Evolutionary conservation across 2,888 invertebrate species (phyloP).

Genomic region (Carcina quercana): DNA sequence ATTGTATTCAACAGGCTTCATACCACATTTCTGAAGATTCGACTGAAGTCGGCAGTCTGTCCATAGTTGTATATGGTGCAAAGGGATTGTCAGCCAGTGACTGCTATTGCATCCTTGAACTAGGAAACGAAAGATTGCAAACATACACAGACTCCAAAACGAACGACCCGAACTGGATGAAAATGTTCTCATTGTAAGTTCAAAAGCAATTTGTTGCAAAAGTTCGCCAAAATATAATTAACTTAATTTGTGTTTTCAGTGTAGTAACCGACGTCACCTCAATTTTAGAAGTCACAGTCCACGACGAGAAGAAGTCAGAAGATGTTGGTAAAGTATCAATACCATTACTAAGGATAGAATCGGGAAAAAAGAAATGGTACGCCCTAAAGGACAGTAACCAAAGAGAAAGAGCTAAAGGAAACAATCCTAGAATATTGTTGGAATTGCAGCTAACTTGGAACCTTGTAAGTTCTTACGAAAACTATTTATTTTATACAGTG

Average conservation of each 20-base stretch:
- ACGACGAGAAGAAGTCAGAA: conserved; percentile 97
- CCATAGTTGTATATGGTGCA: conserved; percentile 89
- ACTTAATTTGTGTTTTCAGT: no score
- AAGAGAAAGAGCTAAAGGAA: conserved; percentile 88
- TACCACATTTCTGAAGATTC: conserved; percentile 32
- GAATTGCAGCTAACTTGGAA: conserved; percentile 95
- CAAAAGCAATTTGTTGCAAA: no score
- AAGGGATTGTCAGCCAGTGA: conserved; percentile 91
- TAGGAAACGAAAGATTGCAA: conserved; percentile 93
- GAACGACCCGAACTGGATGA: conserved; percentile 95
- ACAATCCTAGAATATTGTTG: conserved; percentile 85
- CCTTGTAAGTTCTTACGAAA: conserved; percentile 69
- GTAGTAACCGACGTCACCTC: conserved; percentile 94
- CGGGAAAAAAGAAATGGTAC: conserved; percentile 94
- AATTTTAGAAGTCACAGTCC: conserved; percentile 91
- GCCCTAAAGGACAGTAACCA: conserved; percentile 94
- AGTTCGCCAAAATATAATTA: no score
- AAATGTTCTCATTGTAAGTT: conserved; percentile 95
- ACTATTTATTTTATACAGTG: neutral
- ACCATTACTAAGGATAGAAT: conserved; percentile 87
- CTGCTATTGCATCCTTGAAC: conserved; percentile 94
- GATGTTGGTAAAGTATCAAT: conserved; percentile 93
- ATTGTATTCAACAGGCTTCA: no score
- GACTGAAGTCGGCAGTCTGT: conserved; percentile 90
- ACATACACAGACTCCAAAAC: conserved; percentile 98